phyloP scores from a whole-genome alignment of 2,113 vertebrate species.

The Theristicus caerulescens region DNA sequence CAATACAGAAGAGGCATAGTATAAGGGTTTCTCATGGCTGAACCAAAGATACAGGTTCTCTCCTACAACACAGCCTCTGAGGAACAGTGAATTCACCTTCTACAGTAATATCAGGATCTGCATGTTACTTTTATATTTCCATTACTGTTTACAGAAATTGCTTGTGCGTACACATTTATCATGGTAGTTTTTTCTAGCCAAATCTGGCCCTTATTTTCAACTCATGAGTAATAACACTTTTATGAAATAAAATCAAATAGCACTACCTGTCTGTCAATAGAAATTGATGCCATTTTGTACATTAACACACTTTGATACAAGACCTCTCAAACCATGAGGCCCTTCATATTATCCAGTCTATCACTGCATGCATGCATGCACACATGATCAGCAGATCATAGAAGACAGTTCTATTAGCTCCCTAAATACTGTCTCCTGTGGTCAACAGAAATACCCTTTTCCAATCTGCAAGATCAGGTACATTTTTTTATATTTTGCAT shows the following conservation, averaged over 20 bases:
- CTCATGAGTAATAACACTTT: not conserved
- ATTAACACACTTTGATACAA: not conserved
- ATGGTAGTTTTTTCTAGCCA: not conserved
- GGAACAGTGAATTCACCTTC: not conserved
- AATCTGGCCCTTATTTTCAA: not conserved
- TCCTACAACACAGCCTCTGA: not conserved
- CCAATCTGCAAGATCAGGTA: not conserved
- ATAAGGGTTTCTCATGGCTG: not conserved
- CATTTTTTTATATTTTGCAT: not conserved
- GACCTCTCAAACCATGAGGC: not conserved
- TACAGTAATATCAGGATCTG: not conserved
- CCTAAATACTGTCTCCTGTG: not conserved
- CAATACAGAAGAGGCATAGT: not conserved
- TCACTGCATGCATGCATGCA: not conserved
- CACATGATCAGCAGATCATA: not conserved
- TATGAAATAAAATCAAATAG: not conserved
- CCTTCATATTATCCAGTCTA: not conserved
- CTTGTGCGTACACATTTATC: not conserved
- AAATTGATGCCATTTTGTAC: not conserved
- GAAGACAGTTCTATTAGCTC: not conserved
- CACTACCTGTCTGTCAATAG: not conserved
- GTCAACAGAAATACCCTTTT: not conserved
- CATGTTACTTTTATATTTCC: not conserved
- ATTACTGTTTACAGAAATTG: constrained; percentile 31
- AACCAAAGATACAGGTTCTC: not conserved